Percentiles rank a stretch among this genome's conserved stretches.
Conservation (phyloP, 2,888 invertebrate species). For the Pyrrhia umbra region DNA sequence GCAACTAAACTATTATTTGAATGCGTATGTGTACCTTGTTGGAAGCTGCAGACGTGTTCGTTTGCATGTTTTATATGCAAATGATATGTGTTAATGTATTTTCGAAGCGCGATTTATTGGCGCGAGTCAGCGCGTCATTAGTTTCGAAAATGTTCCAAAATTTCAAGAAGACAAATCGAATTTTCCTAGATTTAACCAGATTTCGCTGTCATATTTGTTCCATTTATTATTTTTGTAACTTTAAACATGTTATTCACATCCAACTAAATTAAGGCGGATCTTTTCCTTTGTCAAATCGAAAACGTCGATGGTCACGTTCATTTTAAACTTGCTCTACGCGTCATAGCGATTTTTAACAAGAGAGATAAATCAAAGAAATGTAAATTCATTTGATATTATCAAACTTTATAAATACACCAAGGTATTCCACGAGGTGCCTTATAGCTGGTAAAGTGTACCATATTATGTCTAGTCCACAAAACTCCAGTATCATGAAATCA, state of each 20-base stretch:
- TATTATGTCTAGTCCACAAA: too few species aligned
- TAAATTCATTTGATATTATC: too few species aligned
- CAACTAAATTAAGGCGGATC: too few species aligned
- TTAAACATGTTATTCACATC: too few species aligned
- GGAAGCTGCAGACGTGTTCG: constrained; percentile 1
- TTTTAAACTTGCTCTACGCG: neutral
- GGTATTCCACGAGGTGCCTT: too few species aligned
- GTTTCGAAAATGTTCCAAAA: constrained; percentile 23
- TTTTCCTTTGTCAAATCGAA: neutral
- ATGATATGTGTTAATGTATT: constrained; percentile 42
- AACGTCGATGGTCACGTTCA: neutral
- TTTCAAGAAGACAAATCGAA: constrained; percentile 15
- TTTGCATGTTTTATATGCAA: constrained; percentile 27
- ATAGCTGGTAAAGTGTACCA: too few species aligned
- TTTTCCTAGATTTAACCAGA: constrained; percentile 12
- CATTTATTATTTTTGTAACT: constrained; percentile 10
- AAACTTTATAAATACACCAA: too few species aligned
- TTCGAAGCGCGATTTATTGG: constrained; percentile 37
- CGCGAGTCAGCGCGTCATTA: constrained; percentile 13
- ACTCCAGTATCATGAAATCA: too few species aligned
- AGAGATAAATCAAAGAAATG: neutral
- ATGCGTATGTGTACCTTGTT: constrained; percentile 7
- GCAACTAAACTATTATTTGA: constrained; percentile 28
- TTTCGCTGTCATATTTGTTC: constrained; percentile 15
- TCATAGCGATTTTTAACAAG: neutral